Base-by-base conservation (phyloP, 2,797 vertebrate genomes). In the Diglossa cyanea region DNA sequence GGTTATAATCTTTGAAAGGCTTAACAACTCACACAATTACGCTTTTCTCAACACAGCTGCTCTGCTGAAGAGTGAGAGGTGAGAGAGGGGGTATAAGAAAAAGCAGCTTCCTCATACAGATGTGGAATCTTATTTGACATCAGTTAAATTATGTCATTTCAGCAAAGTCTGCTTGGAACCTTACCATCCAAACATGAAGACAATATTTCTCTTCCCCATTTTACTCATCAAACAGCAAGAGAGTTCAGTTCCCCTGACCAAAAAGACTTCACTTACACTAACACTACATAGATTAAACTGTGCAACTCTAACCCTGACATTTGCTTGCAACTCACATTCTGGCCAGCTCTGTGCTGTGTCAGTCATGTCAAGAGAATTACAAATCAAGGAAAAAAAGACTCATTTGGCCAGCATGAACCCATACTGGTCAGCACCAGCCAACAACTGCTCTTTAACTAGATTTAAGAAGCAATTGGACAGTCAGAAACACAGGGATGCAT, bases 281-380 rank as follows among this genome's bases (percentile, higher is more conserved):
- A 68, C 3, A 10, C 15, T 24, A 47, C 11, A 14, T 1, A 3
- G 35, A 66, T 47, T 51, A 45, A 23, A 44, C 47, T 0, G 2
- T 35, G 30, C 35, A 78, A 47, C 24, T 55, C 37, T 40, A 88
- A 88, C 17, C 20, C 61, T 42, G 44, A 40, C 20, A 28, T 75
- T 78, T 58, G 26, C 25, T 37, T 53, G 53, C 73, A 71, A 67
- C 21, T 84, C 48, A 40, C 47, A 63, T 60, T 87, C 63, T 51
- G 57, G 33, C 18, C 85, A 88, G 68, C 53, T 77, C 76, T 50
- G 39, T 42, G 25, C 37, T 47, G 23, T 24, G n/a, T 47, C 83
- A 73, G 33, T 68, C 78, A 72, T 0, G 0, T 40, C 47, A 70
- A 63, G 6, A n/a, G 60, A 87, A 86, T 11, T 61, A 57, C 31